phyloP scores from a whole-genome alignment of 2,888 invertebrate genomes.

The Heliconius erato region DNA sequence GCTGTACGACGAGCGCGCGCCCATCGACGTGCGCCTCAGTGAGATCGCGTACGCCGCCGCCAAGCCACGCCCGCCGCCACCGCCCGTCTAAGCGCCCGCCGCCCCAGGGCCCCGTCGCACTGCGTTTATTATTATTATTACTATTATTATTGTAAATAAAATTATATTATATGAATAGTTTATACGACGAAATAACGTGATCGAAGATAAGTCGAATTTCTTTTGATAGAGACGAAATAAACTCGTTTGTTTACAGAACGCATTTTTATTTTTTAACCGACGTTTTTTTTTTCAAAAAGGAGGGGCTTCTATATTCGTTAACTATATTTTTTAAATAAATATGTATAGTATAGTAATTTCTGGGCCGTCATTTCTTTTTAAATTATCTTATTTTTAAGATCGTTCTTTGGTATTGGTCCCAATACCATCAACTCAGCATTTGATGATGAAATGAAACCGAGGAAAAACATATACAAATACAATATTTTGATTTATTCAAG shows the following conservation, averaged over 20 bases:
- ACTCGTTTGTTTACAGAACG: slow-evolving; percentile 73
- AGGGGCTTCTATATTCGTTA: too few relatives aligned
- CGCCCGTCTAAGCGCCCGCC: slow-evolving; percentile 56
- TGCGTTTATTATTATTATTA: slow-evolving; percentile 61
- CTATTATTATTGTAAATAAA: slow-evolving; percentile 63
- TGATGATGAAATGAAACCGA: too few relatives aligned
- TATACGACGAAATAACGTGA: slow-evolving; percentile 78
- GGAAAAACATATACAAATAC: too few relatives aligned
- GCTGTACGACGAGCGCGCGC: slow-evolving; percentile 95
- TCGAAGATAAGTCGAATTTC: slow-evolving; percentile 81
- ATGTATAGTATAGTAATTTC: too few relatives aligned
- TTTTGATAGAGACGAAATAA: slow-evolving; percentile 84
- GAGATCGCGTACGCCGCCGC: slow-evolving; percentile 96
- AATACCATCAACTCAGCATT: too few relatives aligned
- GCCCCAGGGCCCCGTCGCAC: slow-evolving; percentile 53
- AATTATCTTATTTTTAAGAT: too few relatives aligned
- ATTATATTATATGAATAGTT: slow-evolving; percentile 73
- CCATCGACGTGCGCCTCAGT: slow-evolving; percentile 94
- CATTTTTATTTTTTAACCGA: not conserved
- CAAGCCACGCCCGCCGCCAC: slow-evolving; percentile 88
- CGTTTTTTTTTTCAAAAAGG: too few relatives aligned
- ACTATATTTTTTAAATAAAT: too few relatives aligned
- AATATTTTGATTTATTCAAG: too few relatives aligned
- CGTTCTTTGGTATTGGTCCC: too few relatives aligned
- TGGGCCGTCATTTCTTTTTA: too few relatives aligned